Conservation (phyloP, 2,888 invertebrate species). For the Trichogramma dendrolimi region DNA sequence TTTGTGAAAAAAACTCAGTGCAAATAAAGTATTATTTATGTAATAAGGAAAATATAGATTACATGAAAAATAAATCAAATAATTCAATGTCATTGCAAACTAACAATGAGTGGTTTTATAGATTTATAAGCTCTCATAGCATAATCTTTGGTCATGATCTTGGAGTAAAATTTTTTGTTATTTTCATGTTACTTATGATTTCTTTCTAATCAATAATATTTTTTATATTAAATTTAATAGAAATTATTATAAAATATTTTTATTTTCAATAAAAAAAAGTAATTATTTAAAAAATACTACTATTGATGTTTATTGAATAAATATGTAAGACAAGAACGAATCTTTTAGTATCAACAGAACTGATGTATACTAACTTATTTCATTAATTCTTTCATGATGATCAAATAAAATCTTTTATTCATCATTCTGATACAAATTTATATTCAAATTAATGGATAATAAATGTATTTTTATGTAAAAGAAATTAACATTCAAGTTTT, state of each 20-base stretch:
- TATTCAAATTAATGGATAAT: neutral
- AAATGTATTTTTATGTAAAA: neutral
- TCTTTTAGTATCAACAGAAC: too few relatives aligned
- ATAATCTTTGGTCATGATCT: neutral
- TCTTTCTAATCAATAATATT: neutral
- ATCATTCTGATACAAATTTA: too few relatives aligned
- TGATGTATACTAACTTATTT: too few relatives aligned
- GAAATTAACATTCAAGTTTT: neutral
- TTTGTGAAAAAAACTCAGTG: neutral
- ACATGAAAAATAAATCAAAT: constrained; percentile 1
- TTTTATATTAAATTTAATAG: neutral
- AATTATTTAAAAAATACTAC: constrained; percentile 1
- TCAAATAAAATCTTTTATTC: too few relatives aligned
- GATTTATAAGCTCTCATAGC: neutral
- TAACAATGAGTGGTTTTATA: neutral
- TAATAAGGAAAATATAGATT: neutral
- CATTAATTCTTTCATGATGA: too few relatives aligned
- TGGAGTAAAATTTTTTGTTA: neutral
- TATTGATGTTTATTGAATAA: too few relatives aligned
- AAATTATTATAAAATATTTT: constrained; percentile 10
- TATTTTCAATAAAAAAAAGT: constrained; percentile 7
- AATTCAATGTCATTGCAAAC: neutral
- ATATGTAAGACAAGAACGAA: too few relatives aligned
- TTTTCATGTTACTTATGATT: neutral
- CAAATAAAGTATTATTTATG: neutral